These are phyloP conservation scores for Drosophila kikkawai DNA, from an alignment of 1,140 invertebrate genomes.

Conservation along the genomic window DNA sequence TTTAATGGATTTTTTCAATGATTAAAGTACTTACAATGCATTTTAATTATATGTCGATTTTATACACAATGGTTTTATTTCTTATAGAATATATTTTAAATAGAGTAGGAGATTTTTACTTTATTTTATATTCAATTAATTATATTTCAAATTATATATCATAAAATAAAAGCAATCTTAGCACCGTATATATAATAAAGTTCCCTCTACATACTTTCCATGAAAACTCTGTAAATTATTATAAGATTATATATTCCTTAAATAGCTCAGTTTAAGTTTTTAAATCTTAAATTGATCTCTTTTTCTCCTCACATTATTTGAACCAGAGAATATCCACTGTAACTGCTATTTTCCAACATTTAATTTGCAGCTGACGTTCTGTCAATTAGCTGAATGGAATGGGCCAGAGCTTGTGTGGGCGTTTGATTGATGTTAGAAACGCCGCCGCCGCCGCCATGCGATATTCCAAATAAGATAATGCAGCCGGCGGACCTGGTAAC, in stretches of 20 bases:
- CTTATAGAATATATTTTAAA: no score
- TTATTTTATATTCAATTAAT: neutral
- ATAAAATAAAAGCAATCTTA: no score
- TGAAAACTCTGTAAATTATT: neutral
- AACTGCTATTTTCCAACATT: slow-evolving; percentile 33
- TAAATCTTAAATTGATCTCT: neutral
- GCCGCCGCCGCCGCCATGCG: slow-evolving; percentile 41
- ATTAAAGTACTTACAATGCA: neutral
- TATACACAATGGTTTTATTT: no score
- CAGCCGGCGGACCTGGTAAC: slow-evolving; percentile 6
- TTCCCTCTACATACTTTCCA: neutral
- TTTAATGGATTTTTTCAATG: neutral
- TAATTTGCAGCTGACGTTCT: slow-evolving; percentile 75
- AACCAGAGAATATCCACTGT: slow-evolving; percentile 23
- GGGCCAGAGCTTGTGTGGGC: slow-evolving; percentile 49
- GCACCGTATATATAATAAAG: neutral
- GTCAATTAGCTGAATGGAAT: slow-evolving; percentile 68
- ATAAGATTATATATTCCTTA: neutral
- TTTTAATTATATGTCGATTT: no score
- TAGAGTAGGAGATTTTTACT: neutral
- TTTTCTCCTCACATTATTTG: neutral
- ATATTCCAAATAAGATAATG: slow-evolving; percentile 15
- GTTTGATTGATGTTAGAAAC: slow-evolving; percentile 72
- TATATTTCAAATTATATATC: neutral
- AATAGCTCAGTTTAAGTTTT: neutral